These are phyloP conservation scores for Xestia ashworthii DNA, from an alignment of 2,888 invertebrate species.

Conservation along the genomic window DNA sequence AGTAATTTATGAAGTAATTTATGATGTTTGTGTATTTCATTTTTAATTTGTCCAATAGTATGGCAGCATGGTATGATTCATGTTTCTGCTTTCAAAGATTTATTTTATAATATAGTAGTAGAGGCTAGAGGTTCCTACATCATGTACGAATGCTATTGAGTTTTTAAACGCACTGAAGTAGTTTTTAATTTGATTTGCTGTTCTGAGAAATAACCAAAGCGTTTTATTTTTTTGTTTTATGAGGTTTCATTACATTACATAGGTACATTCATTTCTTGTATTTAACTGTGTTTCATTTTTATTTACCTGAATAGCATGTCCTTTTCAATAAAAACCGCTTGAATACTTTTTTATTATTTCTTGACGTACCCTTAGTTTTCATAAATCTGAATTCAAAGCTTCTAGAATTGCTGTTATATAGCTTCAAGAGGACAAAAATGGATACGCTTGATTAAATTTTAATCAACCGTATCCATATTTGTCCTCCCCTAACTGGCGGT, in stretches of 20 bases:
- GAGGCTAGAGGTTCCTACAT: background rate
- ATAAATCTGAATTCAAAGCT: no score
- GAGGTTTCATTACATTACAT: constrained; percentile 21
- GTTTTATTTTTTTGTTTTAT: background rate
- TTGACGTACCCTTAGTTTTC: no score
- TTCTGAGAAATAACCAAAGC: background rate
- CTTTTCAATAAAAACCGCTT: no score
- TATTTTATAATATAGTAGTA: background rate
- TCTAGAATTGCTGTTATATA: no score
- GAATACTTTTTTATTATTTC: no score
- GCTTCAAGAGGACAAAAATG: no score
- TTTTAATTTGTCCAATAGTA: background rate
- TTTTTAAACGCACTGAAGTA: background rate
- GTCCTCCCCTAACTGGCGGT: no score
- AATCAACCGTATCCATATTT: no score
- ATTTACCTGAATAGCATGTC: background rate
- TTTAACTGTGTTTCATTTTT: constrained; percentile 7
- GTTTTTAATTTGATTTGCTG: background rate
- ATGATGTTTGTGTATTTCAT: background rate
- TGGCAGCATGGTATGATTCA: background rate
- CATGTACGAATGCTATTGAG: background rate
- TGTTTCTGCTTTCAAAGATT: background rate
- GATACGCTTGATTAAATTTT: no score
- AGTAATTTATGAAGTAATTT: no score
- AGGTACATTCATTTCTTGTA: background rate